Conservation (phyloP, 2,113 vertebrate genomes). For the Alligator mississippiensis region DNA sequence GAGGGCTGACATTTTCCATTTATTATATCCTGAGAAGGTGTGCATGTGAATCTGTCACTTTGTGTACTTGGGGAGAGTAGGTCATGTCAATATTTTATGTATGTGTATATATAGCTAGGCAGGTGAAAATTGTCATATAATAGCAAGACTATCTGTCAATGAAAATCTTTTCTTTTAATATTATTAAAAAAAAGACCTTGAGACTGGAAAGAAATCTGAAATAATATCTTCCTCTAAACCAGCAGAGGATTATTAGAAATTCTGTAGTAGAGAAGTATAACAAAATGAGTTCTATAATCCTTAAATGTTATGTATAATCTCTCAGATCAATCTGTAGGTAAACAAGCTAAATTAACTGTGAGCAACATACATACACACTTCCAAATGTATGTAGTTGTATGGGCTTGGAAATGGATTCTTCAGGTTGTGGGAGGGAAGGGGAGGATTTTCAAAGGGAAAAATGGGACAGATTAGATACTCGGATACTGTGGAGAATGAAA, state of each 20-base stretch:
- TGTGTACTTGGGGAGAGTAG: background rate
- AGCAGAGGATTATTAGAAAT: conserved; percentile 21
- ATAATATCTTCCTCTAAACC: background rate
- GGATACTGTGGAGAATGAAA: background rate
- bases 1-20: background rate
- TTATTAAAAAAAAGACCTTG: background rate
- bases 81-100: background rate
- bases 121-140: background rate
- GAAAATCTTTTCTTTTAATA: conserved; percentile 10
- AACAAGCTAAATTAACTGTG: background rate
- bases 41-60: background rate
- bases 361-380: background rate
- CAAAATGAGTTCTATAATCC: conserved; percentile 41
- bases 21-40: background rate
- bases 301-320: background rate
- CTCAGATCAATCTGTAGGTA: background rate
- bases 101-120: conserved; percentile 1
- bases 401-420: background rate
- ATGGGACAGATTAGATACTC: background rate
- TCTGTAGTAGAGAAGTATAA: conserved; percentile 12
- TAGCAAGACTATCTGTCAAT: conserved; percentile 4
- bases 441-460: no score
- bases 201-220: background rate
- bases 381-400: background rate
- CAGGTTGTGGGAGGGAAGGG: no score